phyloP scores from a whole-genome alignment of 2,797 vertebrate species.

The Pseudotriccus pelzelni region DNA sequence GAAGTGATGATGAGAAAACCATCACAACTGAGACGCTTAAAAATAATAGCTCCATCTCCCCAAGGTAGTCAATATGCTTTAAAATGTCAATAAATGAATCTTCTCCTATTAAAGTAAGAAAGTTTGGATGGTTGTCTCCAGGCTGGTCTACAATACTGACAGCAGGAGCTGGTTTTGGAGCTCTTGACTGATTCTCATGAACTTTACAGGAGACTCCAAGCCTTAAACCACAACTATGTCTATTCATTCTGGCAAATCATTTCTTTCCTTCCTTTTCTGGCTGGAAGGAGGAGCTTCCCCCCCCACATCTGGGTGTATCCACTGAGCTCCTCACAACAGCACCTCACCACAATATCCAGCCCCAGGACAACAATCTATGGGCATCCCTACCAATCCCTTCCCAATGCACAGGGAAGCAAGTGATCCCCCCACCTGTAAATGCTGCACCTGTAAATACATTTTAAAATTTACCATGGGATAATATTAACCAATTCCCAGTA shows the following conservation, averaged over 20 bases:
- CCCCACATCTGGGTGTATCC: accelerated
- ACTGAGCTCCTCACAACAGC: neutral
- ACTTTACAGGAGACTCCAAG: neutral
- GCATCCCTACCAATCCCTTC: neutral
- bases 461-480: neutral
- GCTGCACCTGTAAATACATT: neutral
- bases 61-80: neutral
- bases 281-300: neutral
- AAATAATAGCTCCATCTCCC: neutral
- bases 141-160: neutral
- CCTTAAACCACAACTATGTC: neutral
- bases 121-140: neutral
- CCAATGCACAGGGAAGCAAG: neutral
- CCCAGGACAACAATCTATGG: neutral
- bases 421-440: neutral
- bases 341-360: neutral
- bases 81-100: neutral
- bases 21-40: neutral
- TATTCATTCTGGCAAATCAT: neutral
- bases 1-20: neutral
- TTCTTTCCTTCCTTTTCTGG: neutral
- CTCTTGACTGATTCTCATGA: neutral
- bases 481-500: slow-evolving; percentile 28
- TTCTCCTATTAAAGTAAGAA: neutral
- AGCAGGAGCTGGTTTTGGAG: neutral